These are phyloP conservation scores for Drosophila seguyi DNA, from an alignment of 1,140 invertebrate genomes.

Conservation along the genomic window DNA sequence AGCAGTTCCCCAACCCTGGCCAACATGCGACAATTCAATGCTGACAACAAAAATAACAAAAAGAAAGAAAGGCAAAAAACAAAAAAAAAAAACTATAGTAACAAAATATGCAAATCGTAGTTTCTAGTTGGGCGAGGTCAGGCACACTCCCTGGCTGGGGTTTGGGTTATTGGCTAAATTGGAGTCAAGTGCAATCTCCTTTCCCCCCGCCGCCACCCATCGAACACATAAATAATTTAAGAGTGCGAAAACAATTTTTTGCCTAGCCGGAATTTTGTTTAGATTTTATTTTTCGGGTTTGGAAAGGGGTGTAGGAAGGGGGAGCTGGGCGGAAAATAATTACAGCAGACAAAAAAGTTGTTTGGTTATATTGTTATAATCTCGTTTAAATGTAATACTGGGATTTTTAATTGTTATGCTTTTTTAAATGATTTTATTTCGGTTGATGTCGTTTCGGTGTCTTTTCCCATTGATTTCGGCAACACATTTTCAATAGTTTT, in stretches of 20 bases:
- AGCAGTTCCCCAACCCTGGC: constrained; percentile 28
- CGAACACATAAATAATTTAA: constrained; percentile 50
- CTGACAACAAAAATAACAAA: constrained; percentile 54
- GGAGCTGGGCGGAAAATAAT: constrained; percentile 4
- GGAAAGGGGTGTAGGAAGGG: background rate
- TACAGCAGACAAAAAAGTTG: constrained; percentile 11
- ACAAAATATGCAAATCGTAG: constrained; percentile 59
- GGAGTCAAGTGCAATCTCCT: constrained; percentile 47
- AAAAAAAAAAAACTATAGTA: constrained; percentile 17
- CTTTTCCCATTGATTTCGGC: constrained; percentile 20
- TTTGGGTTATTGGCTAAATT: constrained; percentile 54
- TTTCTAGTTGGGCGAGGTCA: constrained; percentile 46
- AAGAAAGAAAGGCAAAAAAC: too few species aligned
- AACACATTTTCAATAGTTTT: constrained; percentile 22
- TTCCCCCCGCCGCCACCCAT: constrained; percentile 24
- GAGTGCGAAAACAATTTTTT: constrained; percentile 39
- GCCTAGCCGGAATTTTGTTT: constrained; percentile 14
- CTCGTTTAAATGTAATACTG: constrained; percentile 33
- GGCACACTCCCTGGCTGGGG: constrained; percentile 22
- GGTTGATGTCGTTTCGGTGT: constrained; percentile 10
- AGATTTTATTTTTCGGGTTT: constrained; percentile 16
- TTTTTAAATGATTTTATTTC: constrained; percentile 38
- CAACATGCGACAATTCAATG: constrained; percentile 64
- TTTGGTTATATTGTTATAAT: constrained; percentile 43
- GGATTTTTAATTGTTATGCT: constrained; percentile 33